Evolutionary conservation across 2,797 vertebrate species (phyloP).

Genomic region (Myotis myotis): DNA sequence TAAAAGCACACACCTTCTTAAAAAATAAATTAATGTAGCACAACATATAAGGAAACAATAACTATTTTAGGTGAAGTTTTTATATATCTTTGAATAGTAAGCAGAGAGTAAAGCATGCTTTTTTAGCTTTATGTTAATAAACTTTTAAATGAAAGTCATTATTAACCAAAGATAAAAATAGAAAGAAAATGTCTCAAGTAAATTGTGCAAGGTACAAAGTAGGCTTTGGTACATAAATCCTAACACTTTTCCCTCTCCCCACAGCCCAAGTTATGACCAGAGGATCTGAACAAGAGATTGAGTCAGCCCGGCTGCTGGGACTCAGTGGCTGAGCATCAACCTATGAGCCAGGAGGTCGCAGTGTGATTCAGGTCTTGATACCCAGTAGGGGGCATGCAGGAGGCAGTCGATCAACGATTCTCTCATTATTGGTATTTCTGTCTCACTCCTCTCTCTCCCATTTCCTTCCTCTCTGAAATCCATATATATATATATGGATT

Average conservation of each 20-base stretch:
- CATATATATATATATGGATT: too few relatives aligned
- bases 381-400: too few relatives aligned
- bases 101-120: conserved; percentile 62
- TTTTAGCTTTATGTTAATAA: conserved; percentile 58
- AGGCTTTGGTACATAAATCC: not conserved
- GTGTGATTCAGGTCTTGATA: too few relatives aligned
- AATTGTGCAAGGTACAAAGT: conserved; percentile 3
- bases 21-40: conserved; percentile 62
- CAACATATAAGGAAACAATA: conserved; percentile 63
- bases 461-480: too few relatives aligned
- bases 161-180: conserved; percentile 55
- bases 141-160: conserved; percentile 60
- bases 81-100: conserved; percentile 53
- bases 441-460: too few relatives aligned
- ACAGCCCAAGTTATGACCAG: not conserved
- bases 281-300: not conserved
- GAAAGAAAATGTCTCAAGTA: conserved; percentile 16
- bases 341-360: too few relatives aligned
- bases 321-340: too few relatives aligned
- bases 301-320: not conserved
- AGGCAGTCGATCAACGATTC: too few relatives aligned
- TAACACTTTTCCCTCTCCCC: not conserved
- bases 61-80: conserved; percentile 72
- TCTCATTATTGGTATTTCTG: too few relatives aligned
- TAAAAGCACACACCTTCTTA: conserved; percentile 63